These are phyloP conservation scores for Gallinago media DNA, from an alignment of 2,113 vertebrate species.

Conservation along the genomic window DNA sequence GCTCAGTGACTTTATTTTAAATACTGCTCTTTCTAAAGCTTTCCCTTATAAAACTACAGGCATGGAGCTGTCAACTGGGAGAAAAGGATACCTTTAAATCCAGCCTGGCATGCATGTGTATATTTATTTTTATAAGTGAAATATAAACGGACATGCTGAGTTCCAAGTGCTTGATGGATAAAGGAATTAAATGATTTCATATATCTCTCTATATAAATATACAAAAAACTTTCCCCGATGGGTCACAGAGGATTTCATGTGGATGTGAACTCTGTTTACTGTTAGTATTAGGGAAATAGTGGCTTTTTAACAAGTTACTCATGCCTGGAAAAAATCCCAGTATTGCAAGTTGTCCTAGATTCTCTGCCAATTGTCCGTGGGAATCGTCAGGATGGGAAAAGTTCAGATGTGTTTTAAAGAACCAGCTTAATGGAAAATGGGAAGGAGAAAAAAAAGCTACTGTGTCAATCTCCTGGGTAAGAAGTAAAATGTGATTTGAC, in stretches of 20 bases:
- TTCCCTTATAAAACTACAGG: constrained; percentile 65
- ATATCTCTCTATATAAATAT: constrained; percentile 73
- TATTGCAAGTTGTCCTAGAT: constrained; percentile 93
- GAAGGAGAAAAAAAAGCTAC: constrained; percentile 18
- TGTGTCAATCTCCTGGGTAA: constrained; percentile 70
- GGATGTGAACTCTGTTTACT: constrained; percentile 88
- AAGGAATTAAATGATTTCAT: constrained; percentile 78
- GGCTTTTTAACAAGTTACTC: constrained; percentile 99
- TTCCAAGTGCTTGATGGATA: constrained; percentile 82
- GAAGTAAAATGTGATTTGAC: constrained; percentile 65
- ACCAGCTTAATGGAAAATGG: constrained; percentile 87
- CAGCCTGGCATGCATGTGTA: constrained; percentile 72
- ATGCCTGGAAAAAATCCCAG: constrained; percentile 91
- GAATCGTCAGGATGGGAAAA: constrained; percentile 95
- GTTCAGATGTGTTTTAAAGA: constrained; percentile 90
- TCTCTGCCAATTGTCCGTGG: constrained; percentile 97
- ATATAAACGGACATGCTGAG: constrained; percentile 79
- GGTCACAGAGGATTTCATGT: constrained; percentile 82
- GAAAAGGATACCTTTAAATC: constrained; percentile 75
- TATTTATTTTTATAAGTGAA: constrained; percentile 81
- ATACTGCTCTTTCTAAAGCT: constrained; percentile 32
- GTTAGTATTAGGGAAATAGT: constrained; percentile 94
- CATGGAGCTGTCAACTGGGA: constrained; percentile 58
- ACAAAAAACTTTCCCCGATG: constrained; percentile 78
- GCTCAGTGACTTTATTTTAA: constrained; percentile 52